Percentiles rank a stretch among this genome's conserved stretches.
Evolutionary conservation across 2,888 invertebrate species (phyloP).

Genomic region (Chymomyza amoena): DNA sequence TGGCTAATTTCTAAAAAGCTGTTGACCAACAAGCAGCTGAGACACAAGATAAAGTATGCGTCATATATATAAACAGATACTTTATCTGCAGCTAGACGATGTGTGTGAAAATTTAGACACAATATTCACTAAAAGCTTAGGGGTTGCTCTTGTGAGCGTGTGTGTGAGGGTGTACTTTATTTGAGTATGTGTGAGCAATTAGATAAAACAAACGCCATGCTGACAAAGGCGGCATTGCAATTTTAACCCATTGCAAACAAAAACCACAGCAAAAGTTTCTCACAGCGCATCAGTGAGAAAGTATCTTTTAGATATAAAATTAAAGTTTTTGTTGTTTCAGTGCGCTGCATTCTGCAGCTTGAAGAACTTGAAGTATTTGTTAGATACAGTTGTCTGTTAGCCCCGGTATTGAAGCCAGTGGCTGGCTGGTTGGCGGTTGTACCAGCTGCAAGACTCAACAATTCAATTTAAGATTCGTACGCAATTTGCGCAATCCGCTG

Average conservation of each 20-base stretch:
- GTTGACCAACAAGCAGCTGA: constrained; percentile 72
- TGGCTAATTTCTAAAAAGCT: constrained; percentile 73
- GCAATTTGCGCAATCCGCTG: constrained; percentile 64
- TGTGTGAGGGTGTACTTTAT: constrained; percentile 16
- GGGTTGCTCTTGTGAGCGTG: constrained; percentile 1
- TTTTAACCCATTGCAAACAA: constrained; percentile 35
- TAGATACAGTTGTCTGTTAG: not conserved
- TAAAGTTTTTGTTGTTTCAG: constrained; percentile 33
- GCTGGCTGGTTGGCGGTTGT: constrained; percentile 12
- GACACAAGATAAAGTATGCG: constrained; percentile 70
- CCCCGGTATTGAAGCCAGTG: not conserved
- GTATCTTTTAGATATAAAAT: constrained; percentile 56
- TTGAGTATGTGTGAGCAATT: constrained; percentile 45
- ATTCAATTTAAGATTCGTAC: constrained; percentile 72
- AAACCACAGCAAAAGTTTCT: constrained; percentile 65
- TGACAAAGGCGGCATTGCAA: constrained; percentile 71
- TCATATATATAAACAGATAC: constrained; percentile 61
- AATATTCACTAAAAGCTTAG: not conserved
- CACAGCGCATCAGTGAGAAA: constrained; percentile 52
- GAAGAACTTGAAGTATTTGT: constrained; percentile 55
- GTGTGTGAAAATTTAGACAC: constrained; percentile 46
- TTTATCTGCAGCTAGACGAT: constrained; percentile 59
- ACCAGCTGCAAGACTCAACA: constrained; percentile 56
- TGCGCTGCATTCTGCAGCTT: constrained; percentile 34
- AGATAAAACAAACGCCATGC: constrained; percentile 73